Base-by-base conservation (phyloP, 2,797 vertebrate genomes). In the Melopsittacus undulatus region DNA sequence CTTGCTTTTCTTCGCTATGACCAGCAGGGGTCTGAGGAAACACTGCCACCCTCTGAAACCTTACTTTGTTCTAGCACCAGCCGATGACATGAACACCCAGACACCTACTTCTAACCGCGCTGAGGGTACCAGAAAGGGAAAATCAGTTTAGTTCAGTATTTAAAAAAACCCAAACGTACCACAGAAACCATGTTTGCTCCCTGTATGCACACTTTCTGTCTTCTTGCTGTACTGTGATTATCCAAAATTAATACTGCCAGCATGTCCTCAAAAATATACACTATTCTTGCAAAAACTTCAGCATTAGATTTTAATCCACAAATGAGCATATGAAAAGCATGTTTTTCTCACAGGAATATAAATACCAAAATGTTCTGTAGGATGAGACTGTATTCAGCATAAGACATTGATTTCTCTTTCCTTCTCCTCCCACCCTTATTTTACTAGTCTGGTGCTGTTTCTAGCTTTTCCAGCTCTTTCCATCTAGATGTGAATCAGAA, bases 11-110 rank as follows among this genome's bases (percentile, higher is more conserved):
- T 76, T 81, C 63, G 26, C n/a, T 83, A 7, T 66, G 81, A 84
- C 89, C 77, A 94, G 74, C 70, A 95, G 59, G 45, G 15, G 32
- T 81, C 83, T 79, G 54, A 92, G 66, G 74, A 94, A 94, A 63
- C 9, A 20, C 69, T 57, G 12, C 30, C 1, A 4, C 30, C 32
- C 19, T 89, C 67, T 75, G 57, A 83, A 83, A 81, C 40, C 4
- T 9, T 13, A 24, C 11, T 72, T 63, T 45, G 48, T 70, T 67
- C 38, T 36, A 30, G 22, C 48, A 49, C 46, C 27, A 81, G 15
- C n/a, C 52, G 48, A 73, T 52, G 36, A 36, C 21, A 52, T 24
- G 43, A n/a, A 34, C 3, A 9, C 52, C 67, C 70, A 78, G 57
- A 80, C 29, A 42, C 12, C 4, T 59, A 1, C 15, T 89, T 56